phyloP scores from a whole-genome alignment of 2,888 invertebrate species.

The Celastrina argiolus region DNA sequence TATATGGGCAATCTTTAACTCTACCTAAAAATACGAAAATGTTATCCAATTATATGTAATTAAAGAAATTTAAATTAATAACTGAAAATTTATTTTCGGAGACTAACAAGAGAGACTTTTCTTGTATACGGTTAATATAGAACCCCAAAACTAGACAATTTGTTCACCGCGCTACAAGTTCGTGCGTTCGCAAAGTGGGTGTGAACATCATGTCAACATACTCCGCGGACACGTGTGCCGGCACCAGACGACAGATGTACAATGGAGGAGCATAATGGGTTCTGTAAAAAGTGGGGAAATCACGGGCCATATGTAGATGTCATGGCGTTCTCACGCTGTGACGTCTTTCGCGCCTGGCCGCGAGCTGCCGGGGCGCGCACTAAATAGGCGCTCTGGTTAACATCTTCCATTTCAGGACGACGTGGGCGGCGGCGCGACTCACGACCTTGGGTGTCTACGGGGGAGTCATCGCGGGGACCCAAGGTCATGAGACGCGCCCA shows the following conservation, averaged over 20 bases:
- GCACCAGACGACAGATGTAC: background rate
- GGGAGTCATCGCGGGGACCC: too few species aligned
- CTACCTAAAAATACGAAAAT: too few species aligned
- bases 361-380: background rate
- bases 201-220: background rate
- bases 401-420: background rate
- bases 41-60: too few species aligned
- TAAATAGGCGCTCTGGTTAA: background rate
- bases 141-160: too few species aligned
- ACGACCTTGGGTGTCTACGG: background rate
- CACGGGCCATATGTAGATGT: background rate
- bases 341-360: background rate
- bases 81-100: too few species aligned
- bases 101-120: too few species aligned
- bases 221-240: background rate
- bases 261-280: background rate
- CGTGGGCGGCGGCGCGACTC: background rate
- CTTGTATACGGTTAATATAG: too few species aligned
- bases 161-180: background rate
- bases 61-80: too few species aligned
- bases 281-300: background rate
- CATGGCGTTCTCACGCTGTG: background rate
- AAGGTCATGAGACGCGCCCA: too few species aligned
- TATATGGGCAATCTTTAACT: too few species aligned
- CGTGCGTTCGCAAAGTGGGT: too few species aligned